A percentile compares a stretch with the other conserved stretches of the same genome.
Evolutionary conservation across 2,888 invertebrate genomes (phyloP).

Genomic region (Ectemnius continuus): DNA sequence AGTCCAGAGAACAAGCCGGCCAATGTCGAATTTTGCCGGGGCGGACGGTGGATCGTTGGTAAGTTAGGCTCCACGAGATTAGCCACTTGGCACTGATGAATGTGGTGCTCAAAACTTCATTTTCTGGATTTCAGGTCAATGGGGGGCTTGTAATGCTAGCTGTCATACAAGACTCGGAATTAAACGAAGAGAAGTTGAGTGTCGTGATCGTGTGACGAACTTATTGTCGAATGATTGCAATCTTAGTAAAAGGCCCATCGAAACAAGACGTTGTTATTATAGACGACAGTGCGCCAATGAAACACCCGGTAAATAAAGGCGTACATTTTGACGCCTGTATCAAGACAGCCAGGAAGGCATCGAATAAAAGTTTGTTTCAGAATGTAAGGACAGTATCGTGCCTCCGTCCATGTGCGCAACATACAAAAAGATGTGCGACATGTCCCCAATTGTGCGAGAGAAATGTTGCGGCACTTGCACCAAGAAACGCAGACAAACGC

Average conservation of each 20-base stretch:
- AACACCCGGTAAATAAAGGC: constrained; percentile 66
- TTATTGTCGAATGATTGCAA: constrained; percentile 68
- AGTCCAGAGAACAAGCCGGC: constrained; percentile 64
- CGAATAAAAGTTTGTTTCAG: constrained; percentile 49
- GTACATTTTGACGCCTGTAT: not conserved
- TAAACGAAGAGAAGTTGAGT: constrained; percentile 68
- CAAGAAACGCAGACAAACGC: constrained; percentile 64
- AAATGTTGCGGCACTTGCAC: constrained; percentile 72
- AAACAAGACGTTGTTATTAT: constrained; percentile 69
- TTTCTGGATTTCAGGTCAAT: constrained; percentile 62
- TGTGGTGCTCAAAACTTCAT: constrained; percentile 5
- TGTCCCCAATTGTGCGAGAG: constrained; percentile 67
- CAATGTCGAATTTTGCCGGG: constrained; percentile 65
- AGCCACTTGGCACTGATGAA: not conserved
- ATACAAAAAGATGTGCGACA: constrained; percentile 70
- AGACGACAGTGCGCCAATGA: constrained; percentile 68
- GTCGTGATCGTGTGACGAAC: constrained; percentile 68
- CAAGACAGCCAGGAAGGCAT: not conserved
- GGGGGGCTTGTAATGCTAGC: constrained; percentile 72
- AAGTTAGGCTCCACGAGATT: constrained; percentile 20
- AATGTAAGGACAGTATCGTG: constrained; percentile 68
- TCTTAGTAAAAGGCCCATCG: constrained; percentile 66
- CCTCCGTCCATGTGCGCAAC: constrained; percentile 68
- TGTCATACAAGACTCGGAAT: constrained; percentile 66
- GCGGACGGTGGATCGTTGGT: constrained; percentile 72